A percentile compares a stretch with the other conserved stretches of the same genome.
Evolutionary conservation across 2,888 invertebrate genomes (phyloP).

Genomic region (Parasteatoda lunata): DNA sequence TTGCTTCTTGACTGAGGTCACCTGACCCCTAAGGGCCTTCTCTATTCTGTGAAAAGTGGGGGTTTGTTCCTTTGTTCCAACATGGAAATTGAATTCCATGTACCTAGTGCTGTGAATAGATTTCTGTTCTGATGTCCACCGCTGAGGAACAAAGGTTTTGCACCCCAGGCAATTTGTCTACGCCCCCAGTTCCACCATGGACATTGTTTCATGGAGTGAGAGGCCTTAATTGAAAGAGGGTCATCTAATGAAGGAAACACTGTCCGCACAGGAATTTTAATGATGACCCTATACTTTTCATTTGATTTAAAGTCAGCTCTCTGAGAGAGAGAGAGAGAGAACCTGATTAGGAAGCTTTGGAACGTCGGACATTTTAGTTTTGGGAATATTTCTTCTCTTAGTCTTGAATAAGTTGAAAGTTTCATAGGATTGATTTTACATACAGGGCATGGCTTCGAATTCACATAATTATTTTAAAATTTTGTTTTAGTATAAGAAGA

Average conservation of each 20-base stretch:
- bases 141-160: constrained; percentile 2
- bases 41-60: neutral
- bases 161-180: neutral
- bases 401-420: too few relatives aligned
- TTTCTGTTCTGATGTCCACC: neutral
- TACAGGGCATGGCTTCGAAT: too few relatives aligned
- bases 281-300: neutral
- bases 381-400: too few relatives aligned
- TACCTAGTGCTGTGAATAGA: neutral
- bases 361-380: too few relatives aligned
- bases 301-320: constrained; percentile 22
- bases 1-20: neutral
- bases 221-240: neutral
- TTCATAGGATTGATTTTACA: too few relatives aligned
- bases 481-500: too few relatives aligned
- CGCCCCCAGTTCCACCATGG: neutral
- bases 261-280: constrained; percentile 5
- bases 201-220: neutral
- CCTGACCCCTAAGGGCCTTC: neutral
- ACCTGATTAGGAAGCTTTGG: too few relatives aligned
- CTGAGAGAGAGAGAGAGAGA: neutral
- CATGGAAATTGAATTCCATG: neutral
- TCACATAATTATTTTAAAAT: too few relatives aligned
- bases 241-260: neutral
- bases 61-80: neutral